phyloP scores from a whole-genome alignment of 2,888 invertebrate species.

The Phaedon cochleariae region DNA sequence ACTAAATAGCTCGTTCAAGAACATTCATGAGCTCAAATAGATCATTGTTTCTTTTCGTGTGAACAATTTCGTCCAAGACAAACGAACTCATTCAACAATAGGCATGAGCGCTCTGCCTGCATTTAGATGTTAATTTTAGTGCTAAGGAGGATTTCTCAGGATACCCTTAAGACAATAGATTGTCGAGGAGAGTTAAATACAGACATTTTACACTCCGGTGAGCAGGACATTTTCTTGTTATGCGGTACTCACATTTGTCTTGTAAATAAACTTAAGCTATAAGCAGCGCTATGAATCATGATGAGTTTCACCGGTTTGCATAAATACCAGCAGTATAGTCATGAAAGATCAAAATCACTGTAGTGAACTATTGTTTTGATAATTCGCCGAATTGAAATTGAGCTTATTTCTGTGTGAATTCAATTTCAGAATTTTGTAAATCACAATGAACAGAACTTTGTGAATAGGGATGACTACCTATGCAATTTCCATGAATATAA shows the following conservation, averaged over 20 bases:
- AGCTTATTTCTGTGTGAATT: too few species aligned
- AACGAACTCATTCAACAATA: not conserved
- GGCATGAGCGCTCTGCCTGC: slow-evolving; percentile 7
- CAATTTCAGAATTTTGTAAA: too few species aligned
- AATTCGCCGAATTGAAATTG: too few species aligned
- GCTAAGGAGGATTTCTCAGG: slow-evolving; percentile 59
- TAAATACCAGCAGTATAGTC: slow-evolving; percentile 30
- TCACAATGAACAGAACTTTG: too few species aligned
- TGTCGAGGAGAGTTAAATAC: slow-evolving; percentile 62
- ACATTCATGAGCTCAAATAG: slow-evolving; percentile 12
- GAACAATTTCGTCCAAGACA: not conserved
- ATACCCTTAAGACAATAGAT: slow-evolving; percentile 57
- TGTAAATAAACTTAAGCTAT: slow-evolving; percentile 44
- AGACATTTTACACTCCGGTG: slow-evolving; percentile 62
- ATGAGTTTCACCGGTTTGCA: slow-evolving; percentile 40
- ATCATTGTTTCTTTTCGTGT: not conserved
- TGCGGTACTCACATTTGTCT: slow-evolving; percentile 41
- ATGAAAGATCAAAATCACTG: too few species aligned
- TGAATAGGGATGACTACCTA: too few species aligned
- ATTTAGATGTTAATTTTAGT: slow-evolving; percentile 61
- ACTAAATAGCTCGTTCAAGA: too few species aligned
- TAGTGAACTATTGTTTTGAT: too few species aligned
- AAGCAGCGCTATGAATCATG: slow-evolving; percentile 50
- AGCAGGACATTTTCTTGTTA: slow-evolving; percentile 57
- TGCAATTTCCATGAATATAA: too few species aligned